A percentile compares a stretch with the other conserved stretches of the same genome.
phyloP scores from a whole-genome alignment of 1,140 invertebrate genomes.

The Drosophila quadrilineata region DNA sequence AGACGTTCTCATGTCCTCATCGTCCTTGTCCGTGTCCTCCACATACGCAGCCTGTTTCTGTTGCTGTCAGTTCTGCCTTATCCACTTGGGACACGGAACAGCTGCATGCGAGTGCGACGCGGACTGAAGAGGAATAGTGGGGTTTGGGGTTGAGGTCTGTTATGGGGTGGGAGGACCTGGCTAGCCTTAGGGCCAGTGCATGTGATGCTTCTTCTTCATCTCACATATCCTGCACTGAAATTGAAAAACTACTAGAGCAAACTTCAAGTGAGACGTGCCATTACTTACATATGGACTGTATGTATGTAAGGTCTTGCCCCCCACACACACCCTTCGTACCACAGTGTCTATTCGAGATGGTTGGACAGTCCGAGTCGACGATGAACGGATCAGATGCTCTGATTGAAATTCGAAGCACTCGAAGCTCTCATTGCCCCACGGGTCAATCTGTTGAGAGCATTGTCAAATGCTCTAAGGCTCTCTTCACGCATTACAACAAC shows the following conservation, averaged over 20 bases:
- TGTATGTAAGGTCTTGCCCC: too few relatives aligned
- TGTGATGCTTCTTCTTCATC: constrained; percentile 6
- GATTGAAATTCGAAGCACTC: constrained; percentile 43
- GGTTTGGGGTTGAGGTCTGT: too few relatives aligned
- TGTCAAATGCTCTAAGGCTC: neutral
- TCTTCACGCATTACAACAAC: constrained; percentile 33
- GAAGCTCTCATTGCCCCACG: neutral
- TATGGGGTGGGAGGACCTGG: too few relatives aligned
- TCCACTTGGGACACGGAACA: constrained; percentile 42
- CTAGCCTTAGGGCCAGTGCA: constrained; percentile 9
- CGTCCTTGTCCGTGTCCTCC: neutral
- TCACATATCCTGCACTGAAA: constrained; percentile 42
- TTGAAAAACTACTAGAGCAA: constrained; percentile 48
- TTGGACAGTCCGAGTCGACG: constrained; percentile 6
- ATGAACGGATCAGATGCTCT: constrained; percentile 6
- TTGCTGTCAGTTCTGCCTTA: constrained; percentile 48
- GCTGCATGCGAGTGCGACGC: constrained; percentile 16
- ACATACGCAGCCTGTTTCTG: constrained; percentile 30
- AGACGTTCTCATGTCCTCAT: constrained; percentile 5
- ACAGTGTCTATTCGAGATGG: too few relatives aligned
- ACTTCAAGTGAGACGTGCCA: constrained; percentile 51
- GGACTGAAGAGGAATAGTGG: too few relatives aligned
- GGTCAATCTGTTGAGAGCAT: constrained; percentile 16
- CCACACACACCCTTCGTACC: neutral
- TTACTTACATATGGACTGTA: too few relatives aligned